Percentiles rank a stretch among this genome's conserved stretches.
phyloP scores from a whole-genome alignment of 2,888 invertebrate genomes.

The Mythimna vitellina region DNA sequence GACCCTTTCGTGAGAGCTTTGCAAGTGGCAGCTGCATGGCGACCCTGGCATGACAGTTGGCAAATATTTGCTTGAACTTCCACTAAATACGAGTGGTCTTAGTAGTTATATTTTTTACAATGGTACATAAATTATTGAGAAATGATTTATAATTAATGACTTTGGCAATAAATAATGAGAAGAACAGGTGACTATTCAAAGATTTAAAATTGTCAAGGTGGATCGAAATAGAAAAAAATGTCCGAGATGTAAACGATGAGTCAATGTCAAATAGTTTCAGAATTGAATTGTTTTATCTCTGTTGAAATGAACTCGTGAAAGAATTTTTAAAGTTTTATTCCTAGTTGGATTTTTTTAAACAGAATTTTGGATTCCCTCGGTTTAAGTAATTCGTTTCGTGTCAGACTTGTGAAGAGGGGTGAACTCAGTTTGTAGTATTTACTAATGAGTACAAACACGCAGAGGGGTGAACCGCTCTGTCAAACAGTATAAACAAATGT shows the following conservation, averaged over 20 bases:
- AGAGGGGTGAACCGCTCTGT: slow-evolving; percentile 70
- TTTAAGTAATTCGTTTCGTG: slow-evolving; percentile 37
- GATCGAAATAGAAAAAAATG: slow-evolving; percentile 72
- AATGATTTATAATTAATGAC: slow-evolving; percentile 13
- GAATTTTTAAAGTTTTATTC: slow-evolving; percentile 37
- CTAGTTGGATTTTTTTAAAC: slow-evolving; percentile 5
- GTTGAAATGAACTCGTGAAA: slow-evolving; percentile 52
- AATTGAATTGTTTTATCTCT: slow-evolving; percentile 69
- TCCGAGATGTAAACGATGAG: slow-evolving; percentile 71
- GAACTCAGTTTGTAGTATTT: slow-evolving; percentile 62
- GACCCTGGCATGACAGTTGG: slow-evolving; percentile 16
- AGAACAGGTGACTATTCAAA: slow-evolving; percentile 54
- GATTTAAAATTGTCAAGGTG: slow-evolving; percentile 71
- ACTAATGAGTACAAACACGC: slow-evolving; percentile 75
- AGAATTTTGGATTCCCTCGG: slow-evolving; percentile 4
- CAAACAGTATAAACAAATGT: slow-evolving; percentile 65
- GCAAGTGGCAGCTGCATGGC: slow-evolving; percentile 12
- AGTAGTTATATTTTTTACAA: background rate
- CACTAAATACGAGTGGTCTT: background rate
- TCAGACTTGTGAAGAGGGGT: slow-evolving; percentile 45
- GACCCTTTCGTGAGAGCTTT: slow-evolving; percentile 55
- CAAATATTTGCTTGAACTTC: background rate
- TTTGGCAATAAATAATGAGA: slow-evolving; percentile 30
- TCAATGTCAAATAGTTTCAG: slow-evolving; percentile 75
- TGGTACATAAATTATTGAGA: background rate